Evolutionary conservation across 2,797 vertebrate species (phyloP).

Genomic region (Hypotaenidia philippensis): DNA sequence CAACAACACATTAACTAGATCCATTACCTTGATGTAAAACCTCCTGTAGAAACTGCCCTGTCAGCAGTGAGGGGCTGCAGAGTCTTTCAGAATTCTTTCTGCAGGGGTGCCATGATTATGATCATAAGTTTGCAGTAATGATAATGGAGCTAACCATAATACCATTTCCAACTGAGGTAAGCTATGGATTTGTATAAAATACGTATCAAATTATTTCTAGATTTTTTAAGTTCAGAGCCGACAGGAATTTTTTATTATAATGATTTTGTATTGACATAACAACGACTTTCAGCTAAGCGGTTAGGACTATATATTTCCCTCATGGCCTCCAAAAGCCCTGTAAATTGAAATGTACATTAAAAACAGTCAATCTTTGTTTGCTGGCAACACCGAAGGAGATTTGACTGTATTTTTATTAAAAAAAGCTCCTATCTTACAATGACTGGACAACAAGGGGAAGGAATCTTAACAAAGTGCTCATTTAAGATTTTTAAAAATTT

Average conservation of each 20-base stretch:
- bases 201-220: slow-evolving; percentile 66
- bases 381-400: slow-evolving; percentile 40
- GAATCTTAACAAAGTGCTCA: slow-evolving; percentile 1
- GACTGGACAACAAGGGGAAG: background rate
- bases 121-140: slow-evolving; percentile 61
- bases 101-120: slow-evolving; percentile 41
- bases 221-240: slow-evolving; percentile 60
- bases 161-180: slow-evolving; percentile 61
- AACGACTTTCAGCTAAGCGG: slow-evolving; percentile 64
- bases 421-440: slow-evolving; percentile 32
- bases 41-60: background rate
- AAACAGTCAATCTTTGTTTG: slow-evolving; percentile 73
- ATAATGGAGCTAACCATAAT: slow-evolving; percentile 49
- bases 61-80: background rate
- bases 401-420: slow-evolving; percentile 63
- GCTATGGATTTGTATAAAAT: slow-evolving; percentile 73
- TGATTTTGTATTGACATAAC: slow-evolving; percentile 77
- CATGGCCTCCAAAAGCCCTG: slow-evolving; percentile 56
- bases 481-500: background rate
- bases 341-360: slow-evolving; percentile 78
- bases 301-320: slow-evolving; percentile 73
- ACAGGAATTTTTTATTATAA: slow-evolving; percentile 74
- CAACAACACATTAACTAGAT: background rate
- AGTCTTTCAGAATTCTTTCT: slow-evolving; percentile 35
- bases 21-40: background rate